A percentile compares a stretch with the other conserved stretches of the same genome.
Conservation (phyloP, 2,797 vertebrate genomes). For the Darevskia nairensis region DNA sequence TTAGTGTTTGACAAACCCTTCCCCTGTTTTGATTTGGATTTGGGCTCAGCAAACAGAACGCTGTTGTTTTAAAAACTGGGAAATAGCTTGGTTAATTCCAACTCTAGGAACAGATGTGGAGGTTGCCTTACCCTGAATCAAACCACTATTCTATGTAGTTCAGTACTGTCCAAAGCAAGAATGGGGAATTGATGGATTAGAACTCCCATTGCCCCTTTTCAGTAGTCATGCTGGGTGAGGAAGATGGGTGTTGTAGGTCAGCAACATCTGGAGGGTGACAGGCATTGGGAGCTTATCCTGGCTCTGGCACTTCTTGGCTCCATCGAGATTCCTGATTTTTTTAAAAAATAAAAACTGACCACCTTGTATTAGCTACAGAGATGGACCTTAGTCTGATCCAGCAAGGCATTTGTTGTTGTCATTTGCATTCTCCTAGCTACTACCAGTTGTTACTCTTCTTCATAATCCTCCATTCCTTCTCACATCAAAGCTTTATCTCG, state of each 20-base stretch:
- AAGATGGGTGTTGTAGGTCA: too few relatives aligned
- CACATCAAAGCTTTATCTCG: not conserved
- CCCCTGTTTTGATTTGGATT: not conserved
- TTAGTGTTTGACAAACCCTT: not conserved
- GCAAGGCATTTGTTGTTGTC: not conserved
- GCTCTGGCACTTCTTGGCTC: not conserved
- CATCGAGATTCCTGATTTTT: not conserved
- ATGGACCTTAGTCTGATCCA: not conserved
- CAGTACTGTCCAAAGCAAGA: too few relatives aligned
- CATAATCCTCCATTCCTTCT: not conserved
- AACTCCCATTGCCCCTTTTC: too few relatives aligned
- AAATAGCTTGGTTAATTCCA: not conserved
- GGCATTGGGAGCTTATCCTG: not conserved
- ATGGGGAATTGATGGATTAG: too few relatives aligned
- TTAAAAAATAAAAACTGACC: not conserved
- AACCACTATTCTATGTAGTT: too few relatives aligned
- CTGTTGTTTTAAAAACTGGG: not conserved
- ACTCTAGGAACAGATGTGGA: too few relatives aligned
- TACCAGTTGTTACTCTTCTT: not conserved
- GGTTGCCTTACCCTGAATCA: too few relatives aligned
- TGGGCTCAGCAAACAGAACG: not conserved
- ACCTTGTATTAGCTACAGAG: not conserved
- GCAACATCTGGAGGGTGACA: too few relatives aligned
- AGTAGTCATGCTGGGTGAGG: too few relatives aligned
- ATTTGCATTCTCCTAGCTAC: not conserved